Evolutionary conservation across 2,888 invertebrate genomes (phyloP), one percentile per base, ranked within the genome.

Genomic region (Nebria brevicollis): DNA sequence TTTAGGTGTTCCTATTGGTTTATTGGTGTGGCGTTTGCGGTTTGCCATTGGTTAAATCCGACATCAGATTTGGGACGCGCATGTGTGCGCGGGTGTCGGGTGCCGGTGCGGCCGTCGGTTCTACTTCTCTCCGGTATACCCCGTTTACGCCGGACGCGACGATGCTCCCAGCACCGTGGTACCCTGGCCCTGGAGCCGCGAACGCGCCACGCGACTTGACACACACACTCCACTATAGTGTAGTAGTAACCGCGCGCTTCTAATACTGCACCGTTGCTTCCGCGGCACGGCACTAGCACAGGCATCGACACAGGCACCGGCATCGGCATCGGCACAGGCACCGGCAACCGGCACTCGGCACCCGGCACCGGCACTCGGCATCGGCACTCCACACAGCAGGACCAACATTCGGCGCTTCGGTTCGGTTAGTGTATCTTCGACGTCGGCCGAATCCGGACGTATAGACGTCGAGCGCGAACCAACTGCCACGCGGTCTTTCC

Each of bases 1-100:
- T 88, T 89, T 88, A 88, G 87, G 87, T 87, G 87, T 87, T 87
- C 87, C 88, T 85, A 89, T 89, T 89, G 89, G 89, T 88, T 88
- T 88, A 86, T 87, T 85, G 87, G 86, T 85, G 86, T 85, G 85
- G 86, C 80, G 86, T 86, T 86, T 88, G 87, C 84, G 87, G 86
- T 86, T 84, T 86, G 85, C 86, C 86, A 89, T 89, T 89, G 89
- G 89, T 85, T 85, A 85, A 83, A 84, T 66, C 84, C 84, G 84
- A 83, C 85, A 85, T 84, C 84, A 85, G 83, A 85, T 84, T 83
- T 84, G 83, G 83, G 85, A 83, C 84, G 88, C 89, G 88, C 88
- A 88, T 88, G 88, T 85, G 86, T 85, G 84, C 66, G 25, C 15
- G 66, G 25, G 66, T 20, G 70, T 26, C 25, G 34, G 70, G 25